Evolutionary conservation across 2,888 invertebrate genomes (phyloP).

Genomic region (Agrochola lychnidis): DNA sequence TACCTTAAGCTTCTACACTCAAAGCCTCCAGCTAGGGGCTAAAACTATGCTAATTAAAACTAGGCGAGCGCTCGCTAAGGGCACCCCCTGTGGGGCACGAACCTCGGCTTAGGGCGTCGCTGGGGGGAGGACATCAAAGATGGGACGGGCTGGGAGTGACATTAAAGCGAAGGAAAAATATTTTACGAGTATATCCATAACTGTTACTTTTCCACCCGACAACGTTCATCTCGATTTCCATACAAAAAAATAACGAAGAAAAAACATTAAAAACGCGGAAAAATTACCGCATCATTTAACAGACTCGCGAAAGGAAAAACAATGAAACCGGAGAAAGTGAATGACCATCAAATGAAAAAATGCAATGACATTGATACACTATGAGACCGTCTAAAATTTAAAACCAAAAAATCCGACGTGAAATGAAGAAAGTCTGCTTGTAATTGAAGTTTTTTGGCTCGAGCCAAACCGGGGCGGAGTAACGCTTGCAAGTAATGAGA

Average conservation of each 20-base stretch:
- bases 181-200: not conserved
- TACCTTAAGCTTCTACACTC: too few species aligned
- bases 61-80: too few species aligned
- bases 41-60: too few species aligned
- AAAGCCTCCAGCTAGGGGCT: too few species aligned
- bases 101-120: too few species aligned
- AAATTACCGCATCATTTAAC: slow-evolving; percentile 28
- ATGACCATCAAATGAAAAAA: slow-evolving; percentile 12
- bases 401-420: slow-evolving; percentile 46
- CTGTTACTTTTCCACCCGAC: not conserved
- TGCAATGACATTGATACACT: slow-evolving; percentile 50
- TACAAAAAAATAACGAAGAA: not conserved
- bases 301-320: not conserved
- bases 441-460: slow-evolving; percentile 81
- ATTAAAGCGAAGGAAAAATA: not conserved
- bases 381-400: slow-evolving; percentile 26
- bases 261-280: not conserved
- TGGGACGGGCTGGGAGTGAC: not conserved
- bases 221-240: not conserved
- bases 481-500: slow-evolving; percentile 88
- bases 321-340: not conserved
- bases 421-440: slow-evolving; percentile 69
- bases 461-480: slow-evolving; percentile 77
- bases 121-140: too few species aligned
- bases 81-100: too few species aligned